Conservation (phyloP, 2,888 invertebrate species). For the Hirudinaria manillensis region DNA sequence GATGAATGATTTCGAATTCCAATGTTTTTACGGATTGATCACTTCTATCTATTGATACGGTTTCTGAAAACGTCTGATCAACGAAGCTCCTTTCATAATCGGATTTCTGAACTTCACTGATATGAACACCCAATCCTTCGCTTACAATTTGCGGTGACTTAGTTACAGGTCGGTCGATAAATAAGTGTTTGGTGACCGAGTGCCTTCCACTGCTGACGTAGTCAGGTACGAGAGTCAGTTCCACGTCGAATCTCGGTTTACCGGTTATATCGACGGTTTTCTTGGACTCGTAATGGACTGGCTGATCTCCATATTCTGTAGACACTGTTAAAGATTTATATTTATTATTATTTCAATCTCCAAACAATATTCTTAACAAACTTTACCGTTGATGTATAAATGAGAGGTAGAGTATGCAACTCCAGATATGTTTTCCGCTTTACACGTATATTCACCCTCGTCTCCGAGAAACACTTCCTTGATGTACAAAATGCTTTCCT, state of each 20-base stretch:
- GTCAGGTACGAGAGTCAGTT: conserved; percentile 15
- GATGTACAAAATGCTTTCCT: conserved; percentile 28
- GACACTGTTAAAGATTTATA: no score
- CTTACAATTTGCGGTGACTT: not conserved
- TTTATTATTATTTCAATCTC: no score
- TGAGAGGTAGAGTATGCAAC: conserved; percentile 28
- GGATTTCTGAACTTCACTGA: conserved; percentile 3
- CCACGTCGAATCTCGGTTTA: conserved; percentile 25
- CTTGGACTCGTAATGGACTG: no score
- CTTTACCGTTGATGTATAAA: conserved; percentile 25
- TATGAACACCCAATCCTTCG: conserved; percentile 9
- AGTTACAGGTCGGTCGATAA: not conserved
- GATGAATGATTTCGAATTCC: conserved; percentile 42
- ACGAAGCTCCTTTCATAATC: conserved; percentile 10
- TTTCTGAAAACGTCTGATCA: conserved; percentile 34
- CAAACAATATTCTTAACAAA: not conserved
- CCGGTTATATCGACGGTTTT: not conserved
- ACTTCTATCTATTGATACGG: conserved; percentile 35
- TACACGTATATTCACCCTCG: conserved; percentile 29
- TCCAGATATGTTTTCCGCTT: conserved; percentile 26
- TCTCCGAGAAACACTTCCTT: conserved; percentile 24
- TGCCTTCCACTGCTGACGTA: not conserved
- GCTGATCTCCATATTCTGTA: no score
- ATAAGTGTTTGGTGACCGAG: conserved; percentile 4
- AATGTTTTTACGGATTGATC: conserved; percentile 39